Evolutionary conservation across 2,113 vertebrate species (phyloP).

Genomic region (Origma solitaria): DNA sequence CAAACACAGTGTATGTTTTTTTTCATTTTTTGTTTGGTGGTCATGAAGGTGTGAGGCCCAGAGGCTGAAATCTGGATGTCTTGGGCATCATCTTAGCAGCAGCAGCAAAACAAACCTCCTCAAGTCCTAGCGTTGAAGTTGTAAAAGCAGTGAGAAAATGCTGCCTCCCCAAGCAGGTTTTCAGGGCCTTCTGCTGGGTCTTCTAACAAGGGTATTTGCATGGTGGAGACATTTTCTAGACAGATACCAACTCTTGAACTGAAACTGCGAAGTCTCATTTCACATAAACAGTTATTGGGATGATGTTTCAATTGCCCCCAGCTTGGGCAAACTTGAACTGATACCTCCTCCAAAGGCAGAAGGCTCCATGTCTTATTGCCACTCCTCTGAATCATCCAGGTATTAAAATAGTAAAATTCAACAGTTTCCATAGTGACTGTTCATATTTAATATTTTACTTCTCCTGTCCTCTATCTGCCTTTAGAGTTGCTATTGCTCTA

Average conservation of each 20-base stretch:
- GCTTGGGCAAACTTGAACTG: neutral
- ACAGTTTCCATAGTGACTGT: conserved; percentile 53
- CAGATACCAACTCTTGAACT: neutral
- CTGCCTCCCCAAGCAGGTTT: neutral
- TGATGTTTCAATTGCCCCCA: neutral
- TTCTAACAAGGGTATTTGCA: neutral
- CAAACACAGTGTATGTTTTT: neutral
- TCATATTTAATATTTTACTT: conserved; percentile 52
- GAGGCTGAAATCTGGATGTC: neutral
- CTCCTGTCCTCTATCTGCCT: conserved; percentile 5
- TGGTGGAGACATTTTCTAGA: neutral
- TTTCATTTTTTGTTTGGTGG: neutral
- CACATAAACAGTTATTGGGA: neutral
- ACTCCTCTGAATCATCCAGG: conserved; percentile 17
- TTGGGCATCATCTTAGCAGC: neutral
- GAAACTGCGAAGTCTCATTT: neutral
- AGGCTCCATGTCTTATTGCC: neutral
- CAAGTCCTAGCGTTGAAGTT: neutral
- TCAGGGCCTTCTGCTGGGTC: neutral
- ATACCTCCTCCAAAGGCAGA: neutral
- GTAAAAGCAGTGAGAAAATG: neutral
- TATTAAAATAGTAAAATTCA: conserved; percentile 40
- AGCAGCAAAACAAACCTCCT: neutral
- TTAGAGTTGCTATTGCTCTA: conserved; percentile 15
- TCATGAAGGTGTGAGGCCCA: neutral